These are phyloP conservation scores for Tupiocoris notatus DNA, from an alignment of 2,888 invertebrate species.

Conservation along the genomic window DNA sequence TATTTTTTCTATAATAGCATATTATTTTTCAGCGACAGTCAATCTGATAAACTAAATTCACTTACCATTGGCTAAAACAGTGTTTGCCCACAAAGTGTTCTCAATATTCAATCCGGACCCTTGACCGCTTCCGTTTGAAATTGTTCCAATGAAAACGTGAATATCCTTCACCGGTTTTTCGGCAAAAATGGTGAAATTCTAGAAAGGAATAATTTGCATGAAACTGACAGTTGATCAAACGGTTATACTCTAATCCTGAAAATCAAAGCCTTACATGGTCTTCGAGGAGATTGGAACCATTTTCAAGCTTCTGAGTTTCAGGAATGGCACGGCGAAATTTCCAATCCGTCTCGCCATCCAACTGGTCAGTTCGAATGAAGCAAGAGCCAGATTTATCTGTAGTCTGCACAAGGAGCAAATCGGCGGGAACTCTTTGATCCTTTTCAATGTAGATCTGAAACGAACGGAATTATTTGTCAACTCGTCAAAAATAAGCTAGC, in stretches of 20 bases:
- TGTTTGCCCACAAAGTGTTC: constrained; percentile 98
- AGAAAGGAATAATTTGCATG: not conserved
- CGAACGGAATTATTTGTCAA: not conserved
- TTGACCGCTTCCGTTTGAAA: constrained; percentile 58
- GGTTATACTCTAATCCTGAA: constrained; percentile 54
- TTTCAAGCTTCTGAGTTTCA: constrained; percentile 82
- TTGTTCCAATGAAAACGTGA: constrained; percentile 91
- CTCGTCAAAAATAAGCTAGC: not conserved
- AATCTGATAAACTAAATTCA: too few relatives aligned
- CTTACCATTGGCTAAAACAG: constrained; percentile 81
- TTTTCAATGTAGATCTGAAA: constrained; percentile 75
- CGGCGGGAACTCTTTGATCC: constrained; percentile 96
- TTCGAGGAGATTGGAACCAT: constrained; percentile 75
- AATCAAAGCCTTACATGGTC: constrained; percentile 68
- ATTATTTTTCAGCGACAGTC: too few relatives aligned
- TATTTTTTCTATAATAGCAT: too few relatives aligned
- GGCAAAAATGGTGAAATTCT: not conserved
- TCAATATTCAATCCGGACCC: constrained; percentile 89
- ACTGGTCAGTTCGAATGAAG: constrained; percentile 95
- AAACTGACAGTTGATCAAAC: not conserved
- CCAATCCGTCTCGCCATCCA: constrained; percentile 94
- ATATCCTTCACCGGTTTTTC: constrained; percentile 98
- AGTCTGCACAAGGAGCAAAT: constrained; percentile 88
- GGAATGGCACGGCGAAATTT: constrained; percentile 84
- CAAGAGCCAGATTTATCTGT: constrained; percentile 92